These are phyloP conservation scores for Scarus forsteni DNA, from an alignment of 2,797 vertebrate genomes.

Conservation along the genomic window DNA sequence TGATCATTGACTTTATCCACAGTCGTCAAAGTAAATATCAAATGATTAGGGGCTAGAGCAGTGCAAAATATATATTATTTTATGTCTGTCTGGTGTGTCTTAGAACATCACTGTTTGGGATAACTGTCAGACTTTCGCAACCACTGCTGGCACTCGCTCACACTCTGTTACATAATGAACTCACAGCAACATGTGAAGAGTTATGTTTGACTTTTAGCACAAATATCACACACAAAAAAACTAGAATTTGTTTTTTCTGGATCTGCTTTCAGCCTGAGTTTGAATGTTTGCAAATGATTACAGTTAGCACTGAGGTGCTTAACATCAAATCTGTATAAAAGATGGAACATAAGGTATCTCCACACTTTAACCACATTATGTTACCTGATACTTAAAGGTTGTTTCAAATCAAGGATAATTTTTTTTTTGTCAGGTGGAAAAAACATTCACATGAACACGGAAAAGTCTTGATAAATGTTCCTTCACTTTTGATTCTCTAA, in stretches of 20 bases:
- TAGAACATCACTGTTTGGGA: slow-evolving; percentile 8
- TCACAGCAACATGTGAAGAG: slow-evolving; percentile 4
- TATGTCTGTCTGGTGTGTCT: background rate
- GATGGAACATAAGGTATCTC: background rate
- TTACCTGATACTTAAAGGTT: background rate
- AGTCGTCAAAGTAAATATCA: background rate
- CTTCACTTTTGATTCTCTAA: background rate
- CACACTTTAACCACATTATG: background rate
- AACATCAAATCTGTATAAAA: background rate
- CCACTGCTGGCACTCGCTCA: background rate
- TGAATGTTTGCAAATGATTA: background rate
- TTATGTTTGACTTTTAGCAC: slow-evolving; percentile 1
- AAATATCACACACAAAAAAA: background rate
- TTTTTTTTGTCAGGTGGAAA: background rate
- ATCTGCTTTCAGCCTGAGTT: background rate
- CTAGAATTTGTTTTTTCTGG: background rate
- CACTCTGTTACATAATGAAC: slow-evolving; percentile 26
- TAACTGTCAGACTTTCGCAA: background rate
- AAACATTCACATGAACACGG: background rate
- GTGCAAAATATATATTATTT: slow-evolving; percentile 8
- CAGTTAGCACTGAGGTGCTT: too few species aligned
- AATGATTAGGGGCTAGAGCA: slow-evolving; percentile 3
- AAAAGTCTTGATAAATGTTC: background rate
- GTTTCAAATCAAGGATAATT: background rate
- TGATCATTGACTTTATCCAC: slow-evolving; percentile 1